phyloP scores from a whole-genome alignment of 1,140 invertebrate species.

The Hormaphis cornu region DNA sequence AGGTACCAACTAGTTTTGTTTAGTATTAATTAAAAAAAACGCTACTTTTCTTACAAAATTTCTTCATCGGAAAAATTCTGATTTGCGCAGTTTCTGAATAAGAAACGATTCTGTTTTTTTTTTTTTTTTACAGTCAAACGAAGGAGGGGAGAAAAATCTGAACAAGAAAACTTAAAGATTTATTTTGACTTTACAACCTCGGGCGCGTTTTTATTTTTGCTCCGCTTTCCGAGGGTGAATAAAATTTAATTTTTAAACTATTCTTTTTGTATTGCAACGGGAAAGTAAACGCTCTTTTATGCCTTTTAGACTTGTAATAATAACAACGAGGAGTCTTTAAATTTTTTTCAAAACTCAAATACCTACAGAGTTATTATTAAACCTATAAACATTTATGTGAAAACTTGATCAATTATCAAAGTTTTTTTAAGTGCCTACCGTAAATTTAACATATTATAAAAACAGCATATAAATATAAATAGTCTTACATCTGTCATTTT shows the following conservation, averaged over 20 bases:
- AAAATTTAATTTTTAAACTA: constrained; percentile 30
- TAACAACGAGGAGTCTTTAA: background rate
- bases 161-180: constrained; percentile 20
- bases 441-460: background rate
- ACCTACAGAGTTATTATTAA: background rate
- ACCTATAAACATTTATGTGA: background rate
- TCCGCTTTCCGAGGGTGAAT: constrained; percentile 23
- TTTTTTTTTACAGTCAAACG: too few relatives aligned
- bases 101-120: background rate
- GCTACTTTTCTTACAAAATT: background rate
- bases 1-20: too few relatives aligned
- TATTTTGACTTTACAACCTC: constrained; percentile 21
- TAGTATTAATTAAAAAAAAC: background rate
- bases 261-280: background rate
- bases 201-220: constrained; percentile 18
- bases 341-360: background rate
- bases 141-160: constrained; percentile 5
- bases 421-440: background rate
- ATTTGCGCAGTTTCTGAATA: background rate
- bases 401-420: constrained; percentile 4
- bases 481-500: too few relatives aligned
- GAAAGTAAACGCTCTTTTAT: constrained; percentile 5
- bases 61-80: background rate
- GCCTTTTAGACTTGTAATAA: constrained; percentile 4
- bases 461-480: too few relatives aligned